These are phyloP conservation scores for Chelon labrosus DNA, from an alignment of 2,797 vertebrate genomes.

Conservation along the genomic window DNA sequence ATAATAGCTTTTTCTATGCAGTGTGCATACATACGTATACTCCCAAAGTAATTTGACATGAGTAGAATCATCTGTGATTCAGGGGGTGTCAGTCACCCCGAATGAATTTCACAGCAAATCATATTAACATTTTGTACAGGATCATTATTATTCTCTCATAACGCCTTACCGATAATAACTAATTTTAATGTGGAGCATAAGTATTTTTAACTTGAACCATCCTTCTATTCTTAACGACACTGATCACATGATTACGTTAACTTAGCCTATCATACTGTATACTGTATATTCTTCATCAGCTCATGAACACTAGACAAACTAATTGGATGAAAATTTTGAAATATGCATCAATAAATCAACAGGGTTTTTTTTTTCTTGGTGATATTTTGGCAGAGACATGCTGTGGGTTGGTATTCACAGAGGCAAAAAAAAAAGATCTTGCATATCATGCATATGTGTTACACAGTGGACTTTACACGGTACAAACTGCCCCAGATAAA, in stretches of 20 bases:
- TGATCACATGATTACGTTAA: not conserved
- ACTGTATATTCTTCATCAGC: not conserved
- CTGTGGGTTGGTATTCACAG: conserved; percentile 7
- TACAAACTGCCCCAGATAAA: conserved; percentile 21
- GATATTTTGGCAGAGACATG: conserved; percentile 43
- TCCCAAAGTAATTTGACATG: conserved; percentile 10
- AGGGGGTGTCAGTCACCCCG: not conserved
- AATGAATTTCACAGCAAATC: not conserved
- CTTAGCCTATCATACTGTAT: too few relatives aligned
- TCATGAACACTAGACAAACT: not conserved
- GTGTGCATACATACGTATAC: conserved; percentile 7
- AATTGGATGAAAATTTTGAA: too few relatives aligned
- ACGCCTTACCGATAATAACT: not conserved
- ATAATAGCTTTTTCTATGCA: conserved; percentile 32
- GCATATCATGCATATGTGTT: conserved; percentile 23
- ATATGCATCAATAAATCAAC: conserved; percentile 18
- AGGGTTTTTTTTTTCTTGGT: conserved; percentile 22
- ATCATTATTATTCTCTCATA: not conserved
- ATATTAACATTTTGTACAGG: not conserved
- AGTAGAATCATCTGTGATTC: conserved; percentile 10
- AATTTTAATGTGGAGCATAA: not conserved
- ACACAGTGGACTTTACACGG: conserved; percentile 10
- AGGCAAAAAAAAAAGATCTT: conserved; percentile 45
- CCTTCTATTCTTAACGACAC: not conserved
- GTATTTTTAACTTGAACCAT: not conserved